These are phyloP conservation scores for Meteorus colon DNA, from an alignment of 2,888 invertebrate species.

Conservation along the genomic window DNA sequence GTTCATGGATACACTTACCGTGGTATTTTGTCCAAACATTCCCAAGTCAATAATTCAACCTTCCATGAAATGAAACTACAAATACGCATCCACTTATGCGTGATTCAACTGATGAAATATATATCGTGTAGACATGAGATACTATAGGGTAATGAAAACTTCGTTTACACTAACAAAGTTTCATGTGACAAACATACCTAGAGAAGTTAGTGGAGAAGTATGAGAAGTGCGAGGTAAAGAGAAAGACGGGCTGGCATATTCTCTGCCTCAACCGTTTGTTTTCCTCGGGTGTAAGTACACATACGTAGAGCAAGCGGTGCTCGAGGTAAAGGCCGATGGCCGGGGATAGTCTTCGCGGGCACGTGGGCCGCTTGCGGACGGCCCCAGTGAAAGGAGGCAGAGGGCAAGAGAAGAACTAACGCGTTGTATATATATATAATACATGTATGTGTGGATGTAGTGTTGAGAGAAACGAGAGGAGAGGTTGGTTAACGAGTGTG, in stretches of 20 bases:
- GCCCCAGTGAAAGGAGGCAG: constrained; percentile 43
- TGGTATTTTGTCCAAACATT: constrained; percentile 22
- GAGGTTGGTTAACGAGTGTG: constrained; percentile 33
- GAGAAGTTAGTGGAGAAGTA: constrained; percentile 6
- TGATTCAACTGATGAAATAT: constrained; percentile 9
- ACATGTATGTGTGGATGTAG: neutral
- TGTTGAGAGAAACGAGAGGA: constrained; percentile 15
- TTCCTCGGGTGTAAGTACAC: constrained; percentile 27
- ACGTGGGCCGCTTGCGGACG: constrained; percentile 41
- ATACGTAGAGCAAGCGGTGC: constrained; percentile 32
- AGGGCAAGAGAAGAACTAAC: constrained; percentile 22
- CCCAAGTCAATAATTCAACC: constrained; percentile 13
- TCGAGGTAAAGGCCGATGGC: constrained; percentile 49
- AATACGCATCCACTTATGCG: neutral
- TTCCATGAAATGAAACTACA: neutral
- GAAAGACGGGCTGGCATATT: constrained; percentile 19
- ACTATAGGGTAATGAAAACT: neutral
- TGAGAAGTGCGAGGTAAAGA: neutral
- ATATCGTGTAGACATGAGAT: neutral
- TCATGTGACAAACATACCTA: neutral
- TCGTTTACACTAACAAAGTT: constrained; percentile 1
- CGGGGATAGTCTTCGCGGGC: constrained; percentile 46
- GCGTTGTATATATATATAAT: neutral
- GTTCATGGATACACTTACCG: constrained; percentile 12
- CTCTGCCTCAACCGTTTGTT: neutral